Evolutionary conservation across 1,140 invertebrate genomes (phyloP), one percentile per base, ranked within the genome.

Genomic region (Pygmarrhopalites habei): DNA sequence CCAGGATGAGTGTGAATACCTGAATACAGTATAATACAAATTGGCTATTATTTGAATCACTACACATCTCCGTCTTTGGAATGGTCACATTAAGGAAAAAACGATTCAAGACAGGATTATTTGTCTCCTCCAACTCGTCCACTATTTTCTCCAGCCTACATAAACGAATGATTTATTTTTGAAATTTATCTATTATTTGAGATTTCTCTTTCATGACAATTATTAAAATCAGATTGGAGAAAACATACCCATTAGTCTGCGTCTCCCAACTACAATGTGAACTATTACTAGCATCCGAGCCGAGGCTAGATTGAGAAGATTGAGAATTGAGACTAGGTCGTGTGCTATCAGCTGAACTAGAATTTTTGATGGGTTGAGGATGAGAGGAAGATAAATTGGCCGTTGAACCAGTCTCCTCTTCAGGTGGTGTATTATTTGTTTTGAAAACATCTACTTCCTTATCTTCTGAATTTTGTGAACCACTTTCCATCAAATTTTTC

Each of bases 1-100:
- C n/a, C n/a, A n/a, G n/a, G n/a, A n/a, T n/a, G n/a, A n/a, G n/a
- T n/a, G n/a, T n/a, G n/a, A n/a, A 49, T 60, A 66, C 68, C 72
- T 77, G 74, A 30, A 77, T 75, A 39, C 72, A 75, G 60, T 77
- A 77, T 10, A 76, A 60, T 25, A 71, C 74, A 65, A 73, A 75
- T 23, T 74, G 73, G n/a, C n/a, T n/a, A 29, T 65, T 49, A 17
- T 72, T 67, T 17, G 71, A 62, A 58, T 75, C 73, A 26, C 67
- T 70, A 51, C 71, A 67, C 41, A 71, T 68, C 53, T 75, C 73
- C 23, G 76, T 73, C 39, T 71, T 71, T 5, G 73, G 68, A 55
- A 77, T 76, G 25, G 60, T 60, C 15, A 76, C 71, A 70, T 74
- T 75, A 15, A 72, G 64, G 60, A 77, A 77, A 58, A 75, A 69